Conservation (phyloP, 2,113 vertebrate genomes). For the Psilopsiagon aymara region DNA sequence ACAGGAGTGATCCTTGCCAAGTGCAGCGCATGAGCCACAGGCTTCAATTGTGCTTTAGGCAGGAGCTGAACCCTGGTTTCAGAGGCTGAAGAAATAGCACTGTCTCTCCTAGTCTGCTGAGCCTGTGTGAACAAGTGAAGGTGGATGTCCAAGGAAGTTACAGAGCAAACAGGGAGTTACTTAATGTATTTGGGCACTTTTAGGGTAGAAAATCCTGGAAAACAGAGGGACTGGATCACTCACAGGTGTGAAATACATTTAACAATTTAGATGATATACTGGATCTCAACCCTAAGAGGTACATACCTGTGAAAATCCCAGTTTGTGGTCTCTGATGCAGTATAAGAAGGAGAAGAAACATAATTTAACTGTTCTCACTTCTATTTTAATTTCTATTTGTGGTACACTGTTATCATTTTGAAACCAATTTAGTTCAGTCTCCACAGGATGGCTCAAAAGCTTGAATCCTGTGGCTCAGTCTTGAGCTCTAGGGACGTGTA, state of each 20-base stretch:
- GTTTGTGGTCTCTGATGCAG: not conserved
- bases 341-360: not conserved
- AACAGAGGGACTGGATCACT: not conserved
- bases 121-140: not conserved
- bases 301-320: not conserved
- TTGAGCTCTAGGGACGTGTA: not conserved
- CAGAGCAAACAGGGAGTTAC: not conserved
- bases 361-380: not conserved
- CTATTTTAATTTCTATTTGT: slow-evolving; percentile 7
- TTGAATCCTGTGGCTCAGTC: not conserved
- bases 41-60: not conserved
- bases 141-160: not conserved
- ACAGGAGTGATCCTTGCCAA: not conserved
- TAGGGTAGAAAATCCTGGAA: not conserved
- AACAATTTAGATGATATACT: not conserved
- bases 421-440: not conserved
- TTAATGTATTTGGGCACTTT: not conserved
- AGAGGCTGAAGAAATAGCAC: not conserved
- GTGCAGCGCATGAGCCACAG: not conserved
- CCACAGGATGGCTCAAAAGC: not conserved
- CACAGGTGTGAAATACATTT: not conserved
- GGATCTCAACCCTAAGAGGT: not conserved
- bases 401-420: not conserved
- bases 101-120: not conserved
- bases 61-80: not conserved